Base-by-base conservation (phyloP, 2,888 invertebrate species). In the Zhengitettix transpicula region DNA sequence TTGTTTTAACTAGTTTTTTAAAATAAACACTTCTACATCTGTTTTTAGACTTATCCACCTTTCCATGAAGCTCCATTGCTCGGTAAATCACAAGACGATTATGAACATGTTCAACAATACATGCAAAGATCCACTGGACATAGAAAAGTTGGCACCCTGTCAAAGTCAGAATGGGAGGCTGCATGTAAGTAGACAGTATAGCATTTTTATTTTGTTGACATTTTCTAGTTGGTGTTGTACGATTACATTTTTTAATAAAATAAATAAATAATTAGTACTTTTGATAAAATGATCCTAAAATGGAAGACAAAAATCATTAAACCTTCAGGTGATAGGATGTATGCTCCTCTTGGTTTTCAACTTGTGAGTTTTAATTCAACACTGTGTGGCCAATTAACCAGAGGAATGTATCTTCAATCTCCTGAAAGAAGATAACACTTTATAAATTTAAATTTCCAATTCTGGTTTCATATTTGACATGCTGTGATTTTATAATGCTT, bases 81-180 rank as follows among this genome's bases (percentile, higher is more conserved):
- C 63, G 83, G 82, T 1, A 77, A 80, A 40, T 77, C 77, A 57
- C 68, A 74, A 15, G 76, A 77, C 11, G 87, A 92, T 68, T 95
- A 90, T 76, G 73, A 75, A 54, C 88, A 91, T 76, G 88, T 86
- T 5, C 77, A 80, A 62, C 74, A 79, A 56, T 82, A 78, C 69
- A 73, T 79, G 68, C 75, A 75, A 66, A 66, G 67, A 10, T 72
- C 71, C 61, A 67, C 70, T 17, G 71, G 71, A 59, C 71, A 73
- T 53, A 69, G 74, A 55, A 73, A 72, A 55, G 74, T 89, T 65
- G 94, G 95, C 12, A 95, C 96, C 2, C 78, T 96, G 67, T 90
- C 93, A 12, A 79, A 81, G 67, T 81, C 87, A 53, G 95, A 96
- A 74, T 96, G 96, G 96, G 94, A 96, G 75, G 93, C 89, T 63